Evolutionary conservation across 2,113 vertebrate genomes (phyloP), one percentile per base, ranked within the genome.

Genomic region (Lota lota): DNA sequence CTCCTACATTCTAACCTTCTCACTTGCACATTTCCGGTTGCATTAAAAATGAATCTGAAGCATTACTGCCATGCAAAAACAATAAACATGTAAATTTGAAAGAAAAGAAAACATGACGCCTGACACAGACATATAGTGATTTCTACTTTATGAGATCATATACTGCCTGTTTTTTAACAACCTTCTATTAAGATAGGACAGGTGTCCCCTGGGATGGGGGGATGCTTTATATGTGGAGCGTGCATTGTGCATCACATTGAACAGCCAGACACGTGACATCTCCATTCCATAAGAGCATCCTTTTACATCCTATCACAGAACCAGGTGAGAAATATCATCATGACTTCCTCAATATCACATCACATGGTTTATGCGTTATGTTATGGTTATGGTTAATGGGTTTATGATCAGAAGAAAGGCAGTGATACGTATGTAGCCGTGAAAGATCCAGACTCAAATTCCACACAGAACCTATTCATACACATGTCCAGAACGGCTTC

Each of bases 21-120:
- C 65, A 85, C 87, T 87, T 86, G 74, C 84, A 86, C 87, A 56
- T 57, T 73, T 76, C 70, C 21, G 58, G 63, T 64, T 22, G 59
- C 22, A 18, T 5, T 62, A 56, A 17, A 6, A 22, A 50, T 79
- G 50, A 15, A 62, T 4, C 63, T 69, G 58, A 77, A 76, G 73
- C 47, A 60, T 58, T 54, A 73, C 75, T 59, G 74, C 67, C 47
- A 67, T 57, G 54, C 63, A 74, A 11, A 72, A 66, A 68, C 60
- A 60, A 28, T 66, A 63, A 68, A 50, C 57, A 47, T n/a, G 61
- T 68, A 40, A 73, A 19, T 69, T n/a, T 69, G 56, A 28, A 68
- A 67, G 22, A 12, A 47, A 47, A 68, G 65, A 61, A 72, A 28
- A 66, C 53, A 56, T 56, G n/a, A 61, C 36, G 33, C 28, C 8